Conservation (phyloP, 2,113 vertebrate species). For the Clarias gariepinus region DNA sequence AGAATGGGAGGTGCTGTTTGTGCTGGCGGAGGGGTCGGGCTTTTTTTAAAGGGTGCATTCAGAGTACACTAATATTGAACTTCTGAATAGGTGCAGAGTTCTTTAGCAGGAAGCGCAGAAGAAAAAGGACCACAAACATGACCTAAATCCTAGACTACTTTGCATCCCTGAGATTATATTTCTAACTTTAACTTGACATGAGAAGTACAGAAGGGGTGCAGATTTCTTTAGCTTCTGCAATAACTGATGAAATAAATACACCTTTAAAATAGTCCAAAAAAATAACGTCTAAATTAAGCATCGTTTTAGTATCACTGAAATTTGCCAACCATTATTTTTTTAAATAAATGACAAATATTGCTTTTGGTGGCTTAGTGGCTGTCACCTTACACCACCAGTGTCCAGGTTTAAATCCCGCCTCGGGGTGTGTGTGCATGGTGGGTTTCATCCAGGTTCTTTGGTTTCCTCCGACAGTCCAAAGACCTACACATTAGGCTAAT, state of each 20-base stretch:
- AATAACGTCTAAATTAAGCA: background rate
- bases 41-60: background rate
- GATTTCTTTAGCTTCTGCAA: background rate
- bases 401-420: no score
- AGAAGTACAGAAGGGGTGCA: background rate
- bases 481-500: no score
- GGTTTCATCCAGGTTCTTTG: no score
- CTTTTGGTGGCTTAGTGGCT: no score
- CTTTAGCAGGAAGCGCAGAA: background rate
- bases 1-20: constrained; percentile 16
- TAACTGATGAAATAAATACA: background rate
- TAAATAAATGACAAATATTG: background rate
- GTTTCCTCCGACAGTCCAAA: no score
- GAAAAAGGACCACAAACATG: background rate
- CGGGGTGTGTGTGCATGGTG: no score
- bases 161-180: no score
- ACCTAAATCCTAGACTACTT: background rate
- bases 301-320: background rate
- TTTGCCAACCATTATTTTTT: background rate
- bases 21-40: background rate
- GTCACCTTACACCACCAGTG: no score
- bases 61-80: background rate
- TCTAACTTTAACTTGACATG: background rate
- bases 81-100: background rate
- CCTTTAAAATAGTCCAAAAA: no score